These are phyloP conservation scores for Calliscelio sp. DNA, from an alignment of 2,888 invertebrate species.

Conservation along the genomic window DNA sequence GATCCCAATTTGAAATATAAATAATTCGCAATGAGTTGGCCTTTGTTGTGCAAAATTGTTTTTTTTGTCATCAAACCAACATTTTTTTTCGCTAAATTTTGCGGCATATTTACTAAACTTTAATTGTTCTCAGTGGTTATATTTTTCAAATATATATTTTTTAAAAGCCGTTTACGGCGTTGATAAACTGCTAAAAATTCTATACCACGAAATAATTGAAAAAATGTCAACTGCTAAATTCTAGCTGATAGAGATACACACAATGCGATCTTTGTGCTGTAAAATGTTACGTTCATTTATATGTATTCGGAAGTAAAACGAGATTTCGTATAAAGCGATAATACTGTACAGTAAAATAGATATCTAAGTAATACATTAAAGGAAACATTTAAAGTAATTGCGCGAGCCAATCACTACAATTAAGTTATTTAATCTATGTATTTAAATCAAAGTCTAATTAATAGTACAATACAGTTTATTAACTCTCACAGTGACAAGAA, in stretches of 20 bases:
- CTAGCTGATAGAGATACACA: constrained; percentile 16
- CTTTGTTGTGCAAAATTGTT: background rate
- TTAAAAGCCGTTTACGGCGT: background rate
- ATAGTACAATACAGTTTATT: background rate
- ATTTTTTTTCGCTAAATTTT: background rate
- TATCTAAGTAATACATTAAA: background rate
- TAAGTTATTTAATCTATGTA: background rate
- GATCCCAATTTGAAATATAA: no score
- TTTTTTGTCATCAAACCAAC: background rate
- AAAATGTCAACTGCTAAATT: constrained; percentile 7
- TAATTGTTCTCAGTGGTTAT: background rate
- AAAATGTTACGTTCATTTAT: constrained; percentile 3
- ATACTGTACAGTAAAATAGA: background rate
- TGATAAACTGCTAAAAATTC: constrained; percentile 2
- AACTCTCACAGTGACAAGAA: no score
- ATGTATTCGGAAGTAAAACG: background rate
- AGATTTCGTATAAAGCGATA: background rate
- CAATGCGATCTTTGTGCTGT: background rate
- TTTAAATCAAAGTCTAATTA: background rate
- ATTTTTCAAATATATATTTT: background rate
- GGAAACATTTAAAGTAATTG: background rate
- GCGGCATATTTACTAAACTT: background rate
- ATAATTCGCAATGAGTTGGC: no score
- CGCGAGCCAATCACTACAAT: background rate
- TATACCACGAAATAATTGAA: constrained; percentile 5